Evolutionary conservation across 2,113 vertebrate species (phyloP).

Genomic region (Donacobius atricapilla): DNA sequence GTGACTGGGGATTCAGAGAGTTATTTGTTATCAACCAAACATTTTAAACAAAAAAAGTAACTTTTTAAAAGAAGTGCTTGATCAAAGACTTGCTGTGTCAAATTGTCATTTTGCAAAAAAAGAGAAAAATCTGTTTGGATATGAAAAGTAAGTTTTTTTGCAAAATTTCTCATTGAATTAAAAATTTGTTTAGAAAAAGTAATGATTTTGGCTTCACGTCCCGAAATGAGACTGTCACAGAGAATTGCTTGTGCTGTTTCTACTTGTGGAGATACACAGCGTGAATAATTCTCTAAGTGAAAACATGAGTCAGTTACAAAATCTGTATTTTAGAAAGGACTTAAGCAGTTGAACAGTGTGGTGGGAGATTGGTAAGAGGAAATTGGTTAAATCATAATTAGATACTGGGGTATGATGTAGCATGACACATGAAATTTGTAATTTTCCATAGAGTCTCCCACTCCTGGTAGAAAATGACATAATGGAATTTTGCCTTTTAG

Average conservation of each 20-base stretch:
- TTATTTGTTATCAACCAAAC: background rate
- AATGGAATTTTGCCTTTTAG: background rate
- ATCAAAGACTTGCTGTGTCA: background rate
- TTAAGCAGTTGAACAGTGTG: background rate
- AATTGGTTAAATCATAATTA: background rate
- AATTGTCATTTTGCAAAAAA: background rate
- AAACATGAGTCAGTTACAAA: background rate
- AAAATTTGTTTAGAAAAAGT: background rate
- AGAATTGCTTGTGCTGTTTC: background rate
- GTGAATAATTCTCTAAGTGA: background rate
- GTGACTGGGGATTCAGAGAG: background rate
- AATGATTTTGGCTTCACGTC: background rate
- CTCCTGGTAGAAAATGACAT: background rate
- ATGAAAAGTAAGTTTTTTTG: background rate
- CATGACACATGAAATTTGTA: background rate
- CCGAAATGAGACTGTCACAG: background rate
- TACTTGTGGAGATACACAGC: background rate
- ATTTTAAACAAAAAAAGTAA: background rate
- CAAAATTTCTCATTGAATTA: background rate
- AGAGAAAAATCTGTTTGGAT: background rate
- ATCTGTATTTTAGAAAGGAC: background rate
- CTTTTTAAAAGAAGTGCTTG: background rate
- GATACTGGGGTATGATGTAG: background rate
- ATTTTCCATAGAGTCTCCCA: background rate
- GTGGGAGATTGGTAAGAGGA: background rate